Evolutionary conservation across 2,113 vertebrate species (phyloP), one percentile per base, ranked within the genome.

Genomic region (Ctenomys sociabilis): DNA sequence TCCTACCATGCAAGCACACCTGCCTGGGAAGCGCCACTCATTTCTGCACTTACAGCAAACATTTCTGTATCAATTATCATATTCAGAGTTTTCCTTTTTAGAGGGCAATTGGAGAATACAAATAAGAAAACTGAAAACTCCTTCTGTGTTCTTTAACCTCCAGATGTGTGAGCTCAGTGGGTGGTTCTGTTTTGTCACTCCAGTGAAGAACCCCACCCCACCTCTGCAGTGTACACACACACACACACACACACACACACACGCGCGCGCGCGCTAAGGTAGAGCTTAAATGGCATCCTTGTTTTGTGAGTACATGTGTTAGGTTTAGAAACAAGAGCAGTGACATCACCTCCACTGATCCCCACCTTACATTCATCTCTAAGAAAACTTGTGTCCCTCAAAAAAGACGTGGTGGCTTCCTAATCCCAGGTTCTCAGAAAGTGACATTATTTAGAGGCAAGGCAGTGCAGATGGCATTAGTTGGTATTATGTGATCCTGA

Each of bases 221-320:
- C 54, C 45, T 80, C 45, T 80, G 73, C 40, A 16, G 40, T 43
- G 24, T 13, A 75, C 45, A 26, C 43, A 32, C 78, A n/a, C 6
- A 1, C 0, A 5, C 19, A 30, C 6, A 40, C 12, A 0, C 6
- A 40, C 28, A 14, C 22, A 75, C 1, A 16, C 7, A 2, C 4
- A 17, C n/a, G 52, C 22, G 28, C 37, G 32, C 14, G 3, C 0
- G 28, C 3, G 5, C 21, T 57, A n/a, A 43, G 5, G 9, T 78
- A 54, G 40, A 8, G 0, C 16, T 85, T 28, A 26, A 28, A 52
- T 22, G 0, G 1, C 9, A 3, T 32, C 32, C 45, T 43, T 32
- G 7, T 40, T 40, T 49, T 59, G 28, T 61, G 45, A 52, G 4
- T 22, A 52, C 70, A n/a, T 35, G 14, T 45, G 35, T 61, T 57